Evolutionary conservation across 2,888 invertebrate genomes (phyloP), one percentile per base, ranked within the genome.

Genomic region (Abrostola triplasia): DNA sequence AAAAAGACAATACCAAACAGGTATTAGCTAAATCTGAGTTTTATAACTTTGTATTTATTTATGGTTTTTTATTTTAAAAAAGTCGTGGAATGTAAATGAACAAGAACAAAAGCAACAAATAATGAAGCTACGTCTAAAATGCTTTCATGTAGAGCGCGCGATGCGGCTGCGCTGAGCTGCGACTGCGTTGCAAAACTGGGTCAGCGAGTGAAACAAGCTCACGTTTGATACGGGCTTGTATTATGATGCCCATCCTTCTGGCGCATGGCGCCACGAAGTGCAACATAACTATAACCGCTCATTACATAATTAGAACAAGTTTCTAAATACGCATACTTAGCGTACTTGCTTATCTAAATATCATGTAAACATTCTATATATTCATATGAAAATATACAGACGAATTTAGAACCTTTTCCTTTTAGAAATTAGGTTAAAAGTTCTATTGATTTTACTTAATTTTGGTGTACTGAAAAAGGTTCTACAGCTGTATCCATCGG

Each of bases 171-270:
- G 61, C 63, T 42, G 70, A 58, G 59, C 68, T 80, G 80, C 82
- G 77, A 67, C 75, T 80, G 81, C 82, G 81, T 81, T 73, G 64
- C 72, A 73, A 76, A 91, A 84, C 84, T 88, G 71, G 91, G 92
- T 90, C 90, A 89, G 67, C 79, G 77, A 80, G 82, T 79, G 81
- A 70, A 82, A 79, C 76, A 70, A 80, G 67, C 73, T 64, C 70
- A 75, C 79, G 62, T 67, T 77, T 73, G 74, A 75, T 79, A 76
- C 73, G 68, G 63, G 57, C 76, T 74, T 65, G 73, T 67, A 70
- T 66, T 76, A 41, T 75, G 66, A 53, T 75, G 67, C 74, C 65
- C 70, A 77, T 73, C 80, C 82, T 76, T 79, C 79, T 81, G 84
- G 77, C 83, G 81, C 81, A 80, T 66, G 67, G 74, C 68, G 59